A percentile compares a stretch with the other conserved stretches of the same genome.
Evolutionary conservation across 1,140 invertebrate genomes (phyloP).

Genomic region (Wasmannia auropunctata): DNA sequence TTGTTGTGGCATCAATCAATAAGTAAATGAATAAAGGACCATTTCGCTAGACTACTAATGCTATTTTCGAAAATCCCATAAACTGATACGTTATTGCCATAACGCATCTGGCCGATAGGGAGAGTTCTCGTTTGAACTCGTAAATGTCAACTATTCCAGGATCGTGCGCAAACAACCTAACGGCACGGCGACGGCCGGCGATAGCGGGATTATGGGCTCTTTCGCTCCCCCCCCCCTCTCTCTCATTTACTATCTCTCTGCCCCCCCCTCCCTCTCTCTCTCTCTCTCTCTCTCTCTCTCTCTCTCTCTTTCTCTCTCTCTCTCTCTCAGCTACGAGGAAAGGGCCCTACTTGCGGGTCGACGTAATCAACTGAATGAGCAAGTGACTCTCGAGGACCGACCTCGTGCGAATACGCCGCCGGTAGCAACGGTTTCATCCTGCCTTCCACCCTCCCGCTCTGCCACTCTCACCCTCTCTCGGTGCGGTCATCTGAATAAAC

Average conservation of each 20-base stretch:
- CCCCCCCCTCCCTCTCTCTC: no score
- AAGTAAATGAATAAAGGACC: not conserved
- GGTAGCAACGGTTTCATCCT: slow-evolving; percentile 47
- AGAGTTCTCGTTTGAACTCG: slow-evolving; percentile 26
- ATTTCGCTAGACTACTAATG: not conserved
- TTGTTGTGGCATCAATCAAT: not conserved
- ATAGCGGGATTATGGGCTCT: slow-evolving; percentile 66
- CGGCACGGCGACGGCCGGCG: slow-evolving; percentile 52
- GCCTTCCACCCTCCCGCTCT: slow-evolving; percentile 24
- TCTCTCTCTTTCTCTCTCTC: no score
- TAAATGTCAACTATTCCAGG: slow-evolving; percentile 40
- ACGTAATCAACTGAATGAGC: slow-evolving; percentile 82
- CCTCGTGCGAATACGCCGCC: slow-evolving; percentile 57
- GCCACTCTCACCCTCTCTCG: not conserved
- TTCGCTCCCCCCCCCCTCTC: no score
- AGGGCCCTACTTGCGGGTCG: slow-evolving; percentile 55
- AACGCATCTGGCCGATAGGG: not conserved
- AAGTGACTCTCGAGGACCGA: slow-evolving; percentile 80
- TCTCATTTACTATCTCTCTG: no score
- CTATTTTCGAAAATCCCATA: not conserved
- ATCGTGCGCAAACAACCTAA: slow-evolving; percentile 64
- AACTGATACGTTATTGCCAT: not conserved
- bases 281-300: no score
- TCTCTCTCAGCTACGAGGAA: slow-evolving; percentile 42
- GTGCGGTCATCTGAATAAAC: slow-evolving; percentile 80